Evolutionary conservation across 2,113 vertebrate species (phyloP), one percentile per base, ranked within the genome.

Genomic region (Brienomyrus longianalis): DNA sequence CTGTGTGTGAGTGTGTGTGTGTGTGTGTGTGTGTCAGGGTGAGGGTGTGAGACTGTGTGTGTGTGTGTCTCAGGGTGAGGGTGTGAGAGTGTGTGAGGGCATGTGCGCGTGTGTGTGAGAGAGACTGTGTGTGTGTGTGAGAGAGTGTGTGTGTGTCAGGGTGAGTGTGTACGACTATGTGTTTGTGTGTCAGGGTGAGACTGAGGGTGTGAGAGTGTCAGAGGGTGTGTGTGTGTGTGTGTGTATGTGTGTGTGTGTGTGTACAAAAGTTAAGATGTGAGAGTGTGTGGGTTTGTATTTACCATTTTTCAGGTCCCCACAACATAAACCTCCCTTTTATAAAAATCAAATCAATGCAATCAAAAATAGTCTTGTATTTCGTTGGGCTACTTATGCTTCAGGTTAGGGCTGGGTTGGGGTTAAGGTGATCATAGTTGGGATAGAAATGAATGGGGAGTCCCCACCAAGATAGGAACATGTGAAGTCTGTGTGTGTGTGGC

Each of bases 1-100:
- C 2, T 23, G 17, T 3, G 86, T 1, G 83, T 84, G 47, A 86
- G 87, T 91, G 90, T 88, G 19, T 83, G 88, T 89, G 59, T 54
- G 52, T 54, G 52, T 54, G 56, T n/a, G 59, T n/a, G 7, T 62
- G 23, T 66, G 59, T 66, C 9, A 27, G 9, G 27, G 62, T 66
- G 62, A 11, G n/a, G 9, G 3, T 66, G 31, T 31, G 31, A 31
- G 31, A 31, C 31, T 31, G 31, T 31, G 31, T 31, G 31, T 31
- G 31, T 31, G 31, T 31, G 31, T 31, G 31, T 31, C 0, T 31
- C 31, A 31, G 31, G 31, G 31, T 31, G 31, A 31, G 31, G 31
- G 31, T 31, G 0, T 31, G 31, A 31, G 31, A 31, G 31, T 31
- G 31, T 31, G 31, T 31, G 31, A 31, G 31, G 31, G 31, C 31